A percentile compares a stretch with the other conserved stretches of the same genome.
phyloP scores from a whole-genome alignment of 2,888 invertebrate species.

The Synanthedon vespiformis region DNA sequence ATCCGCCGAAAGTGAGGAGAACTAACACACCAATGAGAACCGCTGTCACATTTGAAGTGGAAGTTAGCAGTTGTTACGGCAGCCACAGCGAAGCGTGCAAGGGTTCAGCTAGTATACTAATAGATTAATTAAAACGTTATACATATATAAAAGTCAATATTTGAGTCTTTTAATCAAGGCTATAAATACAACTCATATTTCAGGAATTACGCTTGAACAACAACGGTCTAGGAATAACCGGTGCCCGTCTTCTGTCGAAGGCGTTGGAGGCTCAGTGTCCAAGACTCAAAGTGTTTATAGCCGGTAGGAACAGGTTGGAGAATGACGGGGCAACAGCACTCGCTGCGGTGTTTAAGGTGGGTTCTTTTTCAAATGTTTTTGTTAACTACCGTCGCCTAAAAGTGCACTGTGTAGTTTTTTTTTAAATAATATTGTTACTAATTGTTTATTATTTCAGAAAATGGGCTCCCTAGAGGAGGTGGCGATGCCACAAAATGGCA shows the following conservation, averaged over 20 bases:
- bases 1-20: too few relatives aligned
- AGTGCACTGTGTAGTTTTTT: too few relatives aligned
- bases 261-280: constrained; percentile 77
- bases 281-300: constrained; percentile 85
- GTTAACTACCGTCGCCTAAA: not conserved
- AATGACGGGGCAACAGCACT: constrained; percentile 91
- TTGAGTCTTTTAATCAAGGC: too few relatives aligned
- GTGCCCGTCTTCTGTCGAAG: constrained; percentile 84
- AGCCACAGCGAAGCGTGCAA: too few relatives aligned
- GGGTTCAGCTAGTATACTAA: too few relatives aligned
- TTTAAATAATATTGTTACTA: too few relatives aligned
- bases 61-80: too few relatives aligned
- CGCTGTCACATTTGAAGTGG: too few relatives aligned
- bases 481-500: constrained; percentile 97
- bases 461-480: constrained; percentile 90
- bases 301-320: constrained; percentile 94
- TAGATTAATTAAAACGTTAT: too few relatives aligned
- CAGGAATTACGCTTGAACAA: constrained; percentile 90
- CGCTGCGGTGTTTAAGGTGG: constrained; percentile 83
- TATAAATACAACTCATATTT: too few relatives aligned
- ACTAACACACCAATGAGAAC: too few relatives aligned
- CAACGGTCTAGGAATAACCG: constrained; percentile 93
- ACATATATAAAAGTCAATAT: too few relatives aligned
- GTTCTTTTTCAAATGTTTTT: not conserved
- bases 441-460: constrained; percentile 49